Conservation (phyloP, 2,113 vertebrate genomes). For the Cygnus atratus region DNA sequence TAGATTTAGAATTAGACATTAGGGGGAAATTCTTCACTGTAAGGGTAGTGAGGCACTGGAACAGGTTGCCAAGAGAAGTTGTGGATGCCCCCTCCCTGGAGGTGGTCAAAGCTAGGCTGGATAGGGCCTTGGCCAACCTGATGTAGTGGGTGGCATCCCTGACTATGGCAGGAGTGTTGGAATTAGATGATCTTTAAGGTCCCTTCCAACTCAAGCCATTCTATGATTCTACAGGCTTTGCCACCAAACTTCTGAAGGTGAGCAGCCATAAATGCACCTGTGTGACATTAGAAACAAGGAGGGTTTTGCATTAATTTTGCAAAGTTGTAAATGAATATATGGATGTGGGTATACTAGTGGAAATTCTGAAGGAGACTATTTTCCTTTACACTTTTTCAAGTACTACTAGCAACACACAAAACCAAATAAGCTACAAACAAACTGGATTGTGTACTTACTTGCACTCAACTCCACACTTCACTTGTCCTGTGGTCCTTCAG, state of each 20-base stretch:
- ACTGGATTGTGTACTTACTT: not conserved
- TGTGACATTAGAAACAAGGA: accelerated
- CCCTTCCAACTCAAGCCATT: no score
- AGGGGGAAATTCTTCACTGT: no score
- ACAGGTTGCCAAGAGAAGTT: no score
- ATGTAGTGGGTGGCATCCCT: no score
- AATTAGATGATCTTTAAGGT: no score
- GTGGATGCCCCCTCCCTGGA: no score
- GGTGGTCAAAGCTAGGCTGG: no score
- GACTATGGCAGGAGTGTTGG: no score
- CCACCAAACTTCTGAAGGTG: not conserved
- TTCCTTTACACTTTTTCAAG: not conserved
- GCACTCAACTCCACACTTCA: not conserved
- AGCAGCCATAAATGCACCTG: not conserved
- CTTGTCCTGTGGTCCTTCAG: not conserved
- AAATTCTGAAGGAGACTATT: not conserved
- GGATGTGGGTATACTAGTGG: not conserved
- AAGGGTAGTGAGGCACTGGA: no score
- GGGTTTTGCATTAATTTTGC: not conserved
- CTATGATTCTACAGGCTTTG: not conserved
- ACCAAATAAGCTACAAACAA: not conserved
- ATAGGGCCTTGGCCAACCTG: no score
- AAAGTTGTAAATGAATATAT: not conserved
- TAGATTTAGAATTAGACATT: no score
- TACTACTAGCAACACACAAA: not conserved